Evolutionary conservation across 2,888 invertebrate species (phyloP).

Genomic region (Hololepta plana): DNA sequence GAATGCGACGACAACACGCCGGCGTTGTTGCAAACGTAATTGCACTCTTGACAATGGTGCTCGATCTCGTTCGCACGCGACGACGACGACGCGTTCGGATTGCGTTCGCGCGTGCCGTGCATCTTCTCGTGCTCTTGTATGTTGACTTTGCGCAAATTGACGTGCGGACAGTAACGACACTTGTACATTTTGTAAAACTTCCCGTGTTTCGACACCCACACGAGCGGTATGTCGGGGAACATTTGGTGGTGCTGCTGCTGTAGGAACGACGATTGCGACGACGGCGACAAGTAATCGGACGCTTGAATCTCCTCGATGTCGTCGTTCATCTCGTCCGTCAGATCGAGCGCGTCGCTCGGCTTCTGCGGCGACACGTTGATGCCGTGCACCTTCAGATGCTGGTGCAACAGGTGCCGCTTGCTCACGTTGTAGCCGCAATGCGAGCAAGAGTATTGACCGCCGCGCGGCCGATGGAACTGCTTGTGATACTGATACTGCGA

Average conservation of each 20-base stretch:
- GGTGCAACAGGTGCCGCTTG: slow-evolving; percentile 62
- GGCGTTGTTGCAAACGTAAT: slow-evolving; percentile 58
- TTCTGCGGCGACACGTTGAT: slow-evolving; percentile 32
- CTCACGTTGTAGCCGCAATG: slow-evolving; percentile 71
- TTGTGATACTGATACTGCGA: slow-evolving; percentile 76
- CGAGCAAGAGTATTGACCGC: slow-evolving; percentile 62
- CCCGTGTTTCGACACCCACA: slow-evolving; percentile 58
- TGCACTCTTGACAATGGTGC: slow-evolving; percentile 58
- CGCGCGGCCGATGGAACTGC: slow-evolving; percentile 61
- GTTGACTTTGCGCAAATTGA: slow-evolving; percentile 61
- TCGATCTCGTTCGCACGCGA: slow-evolving; percentile 31
- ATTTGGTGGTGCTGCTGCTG: slow-evolving; percentile 22
- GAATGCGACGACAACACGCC: slow-evolving; percentile 51
- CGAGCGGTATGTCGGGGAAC: slow-evolving; percentile 45
- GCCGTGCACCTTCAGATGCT: slow-evolving; percentile 62
- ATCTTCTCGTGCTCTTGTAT: slow-evolving; percentile 72
- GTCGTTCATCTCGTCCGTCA: slow-evolving; percentile 19
- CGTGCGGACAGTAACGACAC: slow-evolving; percentile 70
- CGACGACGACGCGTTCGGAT: slow-evolving; percentile 14
- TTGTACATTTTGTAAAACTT: slow-evolving; percentile 67
- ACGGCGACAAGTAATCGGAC: slow-evolving; percentile 7
- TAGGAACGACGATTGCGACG: slow-evolving; percentile 6
- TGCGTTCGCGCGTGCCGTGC: slow-evolving; percentile 35
- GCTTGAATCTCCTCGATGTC: slow-evolving; percentile 19
- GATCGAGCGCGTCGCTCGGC: slow-evolving; percentile 22